Evolutionary conservation across 2,797 vertebrate genomes (phyloP).

Genomic region (Philypnodon macrostomus): DNA sequence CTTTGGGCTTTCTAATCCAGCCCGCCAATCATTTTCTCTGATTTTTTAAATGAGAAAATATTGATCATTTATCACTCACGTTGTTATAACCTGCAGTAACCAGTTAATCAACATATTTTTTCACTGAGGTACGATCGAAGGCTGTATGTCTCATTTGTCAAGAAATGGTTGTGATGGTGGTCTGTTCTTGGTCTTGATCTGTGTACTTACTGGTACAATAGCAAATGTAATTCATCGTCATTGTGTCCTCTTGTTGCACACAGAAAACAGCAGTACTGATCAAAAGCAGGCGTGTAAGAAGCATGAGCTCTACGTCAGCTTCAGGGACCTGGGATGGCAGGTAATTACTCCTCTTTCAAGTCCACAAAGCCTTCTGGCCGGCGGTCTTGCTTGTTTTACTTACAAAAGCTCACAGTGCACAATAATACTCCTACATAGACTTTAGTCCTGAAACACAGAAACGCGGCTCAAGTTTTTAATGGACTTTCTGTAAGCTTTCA

Average conservation of each 20-base stretch:
- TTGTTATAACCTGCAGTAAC: no score
- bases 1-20: no score
- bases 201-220: conserved; percentile 28
- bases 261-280: conserved; percentile 96
- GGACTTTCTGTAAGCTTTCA: background rate
- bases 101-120: no score
- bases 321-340: conserved; percentile 98
- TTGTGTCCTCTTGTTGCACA: conserved; percentile 22
- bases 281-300: conserved; percentile 98
- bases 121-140: no score
- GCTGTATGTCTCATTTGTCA: no score
- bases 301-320: conserved; percentile 95
- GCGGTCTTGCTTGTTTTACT: conserved; percentile 9
- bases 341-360: conserved; percentile 61
- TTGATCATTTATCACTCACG: no score
- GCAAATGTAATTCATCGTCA: conserved; percentile 22
- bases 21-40: no score
- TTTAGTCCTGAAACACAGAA: background rate
- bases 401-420: conserved; percentile 6
- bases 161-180: no score
- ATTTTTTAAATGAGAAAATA: no score
- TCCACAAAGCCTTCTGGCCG: background rate
- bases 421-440: conserved; percentile 10
- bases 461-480: background rate
- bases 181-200: no score